Evolutionary conservation across 2,113 vertebrate species (phyloP), one percentile per base, ranked within the genome.

Genomic region (Pelecanoides urinatrix): DNA sequence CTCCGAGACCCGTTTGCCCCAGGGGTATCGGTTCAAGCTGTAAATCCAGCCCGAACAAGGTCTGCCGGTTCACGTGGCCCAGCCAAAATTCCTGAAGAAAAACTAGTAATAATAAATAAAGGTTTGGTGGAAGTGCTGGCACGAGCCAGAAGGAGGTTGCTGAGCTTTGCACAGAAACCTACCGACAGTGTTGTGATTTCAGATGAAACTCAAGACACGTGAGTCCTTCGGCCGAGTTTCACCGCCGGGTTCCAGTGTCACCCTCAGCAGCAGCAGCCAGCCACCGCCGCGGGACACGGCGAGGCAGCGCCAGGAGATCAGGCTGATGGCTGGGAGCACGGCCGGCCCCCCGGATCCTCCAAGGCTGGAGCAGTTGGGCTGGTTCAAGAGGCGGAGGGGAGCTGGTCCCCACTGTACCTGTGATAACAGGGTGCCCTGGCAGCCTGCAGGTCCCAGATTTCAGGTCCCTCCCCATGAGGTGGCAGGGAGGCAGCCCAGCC

Each of bases 201-300:
- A 92, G 66, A 17, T 17, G 74, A 92, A 96, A 96, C 74, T 90
- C 56, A 36, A 68, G 86, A 22, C 58, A n/a, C 0, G 2, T 3
- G 23, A 82, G 30, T 23, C 61, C 42, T 62, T 53, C 0, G 0
- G 58, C 10, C 1, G 2, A 61, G 78, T 78, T 87, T 85, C 7
- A 0, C 36, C 7, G 1, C 20, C 0, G 3, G 26, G 61, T 82
- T 94, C 78, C 88, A 40, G 59, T 4, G 36, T 36, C 56, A 44
- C 13, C 16, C n/a, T 29, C 32, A 10, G 38, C 38, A 63, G 50
- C 42, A 63, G 32, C 30, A 83, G 12, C 18, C 49, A 44, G 32
- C 10, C 72, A 47, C 42, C 0, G 0, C 50, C 18, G 32, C 0
- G 3, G 68, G 53, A 79, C 4, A 1, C 0, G 6, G 59, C 3